A percentile compares a stretch with the other conserved stretches of the same genome.
Conservation (phyloP, 2,888 invertebrate genomes). For the Cataglyphis livida region DNA sequence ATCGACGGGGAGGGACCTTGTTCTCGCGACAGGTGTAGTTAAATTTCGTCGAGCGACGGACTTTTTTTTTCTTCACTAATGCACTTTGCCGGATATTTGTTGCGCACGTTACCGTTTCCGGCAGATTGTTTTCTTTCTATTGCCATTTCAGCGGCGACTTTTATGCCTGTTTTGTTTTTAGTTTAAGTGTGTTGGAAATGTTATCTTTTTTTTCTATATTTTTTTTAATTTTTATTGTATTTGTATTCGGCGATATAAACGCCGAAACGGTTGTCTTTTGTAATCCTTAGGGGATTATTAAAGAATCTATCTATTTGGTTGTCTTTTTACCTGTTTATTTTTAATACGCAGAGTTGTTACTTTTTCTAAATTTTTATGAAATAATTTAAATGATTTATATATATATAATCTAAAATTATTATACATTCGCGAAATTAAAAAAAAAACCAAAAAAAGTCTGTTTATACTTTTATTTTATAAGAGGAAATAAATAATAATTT, state of each 20-base stretch:
- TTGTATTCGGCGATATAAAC: too few species aligned
- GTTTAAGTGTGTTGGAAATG: too few species aligned
- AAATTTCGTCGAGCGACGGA: conserved; percentile 50
- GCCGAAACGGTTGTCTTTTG: too few species aligned
- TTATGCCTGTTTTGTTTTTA: not conserved
- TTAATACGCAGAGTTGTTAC: not conserved
- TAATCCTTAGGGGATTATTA: too few species aligned
- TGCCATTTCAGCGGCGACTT: not conserved
- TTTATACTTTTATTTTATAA: not conserved
- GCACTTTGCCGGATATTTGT: conserved; percentile 49
- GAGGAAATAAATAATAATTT: not conserved
- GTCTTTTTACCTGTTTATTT: not conserved
- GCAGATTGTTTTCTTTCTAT: conserved; percentile 49
- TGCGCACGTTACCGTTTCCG: conserved; percentile 44
- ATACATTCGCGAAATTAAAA: not conserved
- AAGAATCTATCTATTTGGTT: too few species aligned
- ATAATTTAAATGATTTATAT: not conserved
- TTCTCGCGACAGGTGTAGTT: conserved; percentile 45
- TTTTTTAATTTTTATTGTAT: too few species aligned
- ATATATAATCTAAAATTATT: not conserved
- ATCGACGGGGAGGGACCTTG: conserved; percentile 8
- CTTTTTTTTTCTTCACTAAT: conserved; percentile 56
- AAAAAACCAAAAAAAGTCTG: not conserved
- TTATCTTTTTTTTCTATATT: too few species aligned
- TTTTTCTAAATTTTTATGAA: not conserved